Evolutionary conservation across 2,797 vertebrate genomes (phyloP), one percentile per base, ranked within the genome.

Genomic region (Ctenochaetus hawaiiensis): DNA sequence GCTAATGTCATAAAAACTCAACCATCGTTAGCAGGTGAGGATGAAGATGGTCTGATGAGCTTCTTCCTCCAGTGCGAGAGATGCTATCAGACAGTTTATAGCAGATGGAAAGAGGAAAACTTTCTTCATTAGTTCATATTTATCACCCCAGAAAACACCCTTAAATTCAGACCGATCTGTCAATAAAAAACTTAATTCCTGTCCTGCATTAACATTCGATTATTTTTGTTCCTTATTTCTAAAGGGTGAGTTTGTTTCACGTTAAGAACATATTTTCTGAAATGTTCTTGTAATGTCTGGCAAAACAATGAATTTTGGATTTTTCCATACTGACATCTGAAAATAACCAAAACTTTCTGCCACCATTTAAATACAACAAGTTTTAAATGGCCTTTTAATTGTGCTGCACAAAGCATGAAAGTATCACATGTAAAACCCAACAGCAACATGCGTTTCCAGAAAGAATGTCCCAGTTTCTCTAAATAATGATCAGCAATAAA

Each of bases 1-100:
- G 39, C 58, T 80, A 66, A 86, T 78, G 74, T 77, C 47, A 49
- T 78, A 56, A 75, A 86, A 70, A 54, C 64, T 71, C 47, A 56
- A 23, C 61, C 52, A 44, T 45, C 2, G 1, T 65, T 59, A 57
- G 53, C 49, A 71, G 64, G 26, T 30, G 26, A 30, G 26, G 26
- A 30, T 30, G 30, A 44, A 44, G 66, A 72, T 7, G 37, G 37
- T 72, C 44, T 60, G 41, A 10, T 67, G 68, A 39, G 41, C 22
- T 75, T 61, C 43, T 58, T 76, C 44, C 18, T 47, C n/a, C 12
- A 54, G 18, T 61, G 22, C 22, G 34, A 54, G 2, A 6, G 45
- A 43, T 52, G 53, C 51, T 39, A 39, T 74, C 53, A 30, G 26
- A 30, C 26, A 4, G 17, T 57, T 63, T 49, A 23, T 22, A 72